These are phyloP conservation scores for Melanotus villosus DNA, from an alignment of 2,888 invertebrate species.

Conservation along the genomic window DNA sequence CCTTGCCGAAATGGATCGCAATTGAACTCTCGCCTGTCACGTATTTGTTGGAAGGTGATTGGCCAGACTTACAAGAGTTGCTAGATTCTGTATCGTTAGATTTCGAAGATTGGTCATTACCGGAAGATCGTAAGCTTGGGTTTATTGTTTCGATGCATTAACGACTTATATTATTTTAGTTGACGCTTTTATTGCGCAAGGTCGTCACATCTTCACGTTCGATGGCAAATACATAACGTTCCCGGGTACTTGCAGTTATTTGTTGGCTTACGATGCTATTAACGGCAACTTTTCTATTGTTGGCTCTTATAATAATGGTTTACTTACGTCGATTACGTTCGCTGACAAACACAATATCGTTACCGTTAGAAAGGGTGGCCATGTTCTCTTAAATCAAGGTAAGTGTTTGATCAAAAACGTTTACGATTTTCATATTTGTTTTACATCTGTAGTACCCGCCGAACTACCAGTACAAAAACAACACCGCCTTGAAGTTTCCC, in stretches of 20 bases:
- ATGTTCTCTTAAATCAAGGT: conserved; percentile 77
- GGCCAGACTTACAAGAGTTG: not conserved
- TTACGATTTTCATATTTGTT: not conserved
- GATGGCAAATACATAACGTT: conserved; percentile 86
- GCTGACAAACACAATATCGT: conserved; percentile 78
- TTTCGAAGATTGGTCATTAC: not conserved
- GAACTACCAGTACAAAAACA: conserved; percentile 79
- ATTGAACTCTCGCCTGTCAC: not conserved
- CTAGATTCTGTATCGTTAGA: not conserved
- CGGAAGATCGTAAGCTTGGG: not conserved
- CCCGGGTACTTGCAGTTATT: conserved; percentile 87
- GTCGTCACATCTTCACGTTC: conserved; percentile 90
- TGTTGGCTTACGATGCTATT: conserved; percentile 86
- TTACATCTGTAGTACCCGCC: conserved; percentile 70
- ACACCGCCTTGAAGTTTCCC: conserved; percentile 74
- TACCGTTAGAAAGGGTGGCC: conserved; percentile 70
- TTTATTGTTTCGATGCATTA: not conserved
- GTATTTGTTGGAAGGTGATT: not conserved
- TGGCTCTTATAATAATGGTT: conserved; percentile 79
- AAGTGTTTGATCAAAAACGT: conserved; percentile 57
- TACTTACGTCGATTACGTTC: conserved; percentile 77
- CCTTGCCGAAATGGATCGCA: not conserved
- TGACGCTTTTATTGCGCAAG: conserved; percentile 79
- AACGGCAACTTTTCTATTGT: conserved; percentile 90
- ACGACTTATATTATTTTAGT: not conserved